These are phyloP conservation scores for Hippolais icterina DNA, from an alignment of 2,113 vertebrate genomes.

Conservation along the genomic window DNA sequence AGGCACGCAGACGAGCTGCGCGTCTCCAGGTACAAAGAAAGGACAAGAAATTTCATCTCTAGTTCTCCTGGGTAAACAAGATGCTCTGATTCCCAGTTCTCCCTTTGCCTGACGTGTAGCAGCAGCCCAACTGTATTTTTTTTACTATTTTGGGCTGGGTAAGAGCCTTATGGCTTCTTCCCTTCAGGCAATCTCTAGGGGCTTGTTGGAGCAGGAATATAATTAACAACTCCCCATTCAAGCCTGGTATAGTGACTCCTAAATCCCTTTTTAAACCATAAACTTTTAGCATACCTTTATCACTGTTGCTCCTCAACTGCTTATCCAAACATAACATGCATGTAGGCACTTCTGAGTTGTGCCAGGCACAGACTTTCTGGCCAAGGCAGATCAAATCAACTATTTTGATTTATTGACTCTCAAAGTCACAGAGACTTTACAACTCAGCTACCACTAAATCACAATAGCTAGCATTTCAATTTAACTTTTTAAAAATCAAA, in stretches of 20 bases:
- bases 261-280: neutral
- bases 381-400: too few relatives aligned
- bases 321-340: neutral
- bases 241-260: neutral
- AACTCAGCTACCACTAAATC: neutral
- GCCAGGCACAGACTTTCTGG: neutral
- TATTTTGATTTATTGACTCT: neutral
- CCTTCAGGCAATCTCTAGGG: constrained; percentile 26
- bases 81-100: neutral
- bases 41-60: neutral
- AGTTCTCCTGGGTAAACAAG: neutral
- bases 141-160: neutral
- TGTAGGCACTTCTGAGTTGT: neutral
- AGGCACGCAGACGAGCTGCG: accelerated
- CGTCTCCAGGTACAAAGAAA: neutral
- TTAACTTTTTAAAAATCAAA: neutral
- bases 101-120: neutral
- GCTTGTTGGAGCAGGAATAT: constrained; percentile 46
- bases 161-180: constrained; percentile 26
- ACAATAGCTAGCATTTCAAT: neutral
- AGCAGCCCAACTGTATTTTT: neutral
- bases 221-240: constrained; percentile 30
- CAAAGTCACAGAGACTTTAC: neutral
- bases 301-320: neutral
- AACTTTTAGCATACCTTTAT: neutral